A percentile compares a stretch with the other conserved stretches of the same genome.
Evolutionary conservation across 2,888 invertebrate species (phyloP).

Genomic region (Lepetodrilus schrolli): DNA sequence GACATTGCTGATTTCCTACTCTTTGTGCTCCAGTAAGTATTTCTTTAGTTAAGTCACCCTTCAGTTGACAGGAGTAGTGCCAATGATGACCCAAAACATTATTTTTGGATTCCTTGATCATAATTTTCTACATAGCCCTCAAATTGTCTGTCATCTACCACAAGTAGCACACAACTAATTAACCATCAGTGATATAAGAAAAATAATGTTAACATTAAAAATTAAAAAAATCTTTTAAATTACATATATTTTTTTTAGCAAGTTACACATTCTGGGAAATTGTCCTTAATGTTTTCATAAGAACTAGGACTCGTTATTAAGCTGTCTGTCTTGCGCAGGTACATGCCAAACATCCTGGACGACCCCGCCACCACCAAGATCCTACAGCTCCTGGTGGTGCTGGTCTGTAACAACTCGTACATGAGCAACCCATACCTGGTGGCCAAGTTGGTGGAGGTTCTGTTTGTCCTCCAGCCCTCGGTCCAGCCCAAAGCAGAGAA

Average conservation of each 20-base stretch:
- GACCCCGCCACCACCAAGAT: slow-evolving; percentile 76
- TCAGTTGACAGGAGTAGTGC: too few relatives aligned
- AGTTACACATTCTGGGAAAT: not conserved
- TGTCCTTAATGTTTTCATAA: not conserved
- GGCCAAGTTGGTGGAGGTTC: slow-evolving; percentile 94
- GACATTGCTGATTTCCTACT: slow-evolving; percentile 97
- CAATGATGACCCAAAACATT: too few relatives aligned
- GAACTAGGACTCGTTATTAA: not conserved
- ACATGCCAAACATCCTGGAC: slow-evolving; percentile 47
- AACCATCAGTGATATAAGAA: too few relatives aligned
- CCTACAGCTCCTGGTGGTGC: slow-evolving; percentile 90
- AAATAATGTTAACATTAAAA: too few relatives aligned
- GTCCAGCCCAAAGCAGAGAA: slow-evolving; percentile 76
- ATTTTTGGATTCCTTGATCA: too few relatives aligned
- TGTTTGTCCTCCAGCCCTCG: slow-evolving; percentile 78
- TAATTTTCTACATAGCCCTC: too few relatives aligned
- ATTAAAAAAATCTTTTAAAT: not conserved
- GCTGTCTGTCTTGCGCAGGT: slow-evolving; percentile 40
- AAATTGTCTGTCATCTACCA: too few relatives aligned
- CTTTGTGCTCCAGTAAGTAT: slow-evolving; percentile 91
- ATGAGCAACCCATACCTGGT: slow-evolving; percentile 97
- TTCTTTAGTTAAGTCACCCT: too few relatives aligned
- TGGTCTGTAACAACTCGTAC: slow-evolving; percentile 93
- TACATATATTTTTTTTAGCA: too few relatives aligned
- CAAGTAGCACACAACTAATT: too few relatives aligned